Evolutionary conservation across 1,140 invertebrate species (phyloP).

Genomic region (Sycophila sp.): DNA sequence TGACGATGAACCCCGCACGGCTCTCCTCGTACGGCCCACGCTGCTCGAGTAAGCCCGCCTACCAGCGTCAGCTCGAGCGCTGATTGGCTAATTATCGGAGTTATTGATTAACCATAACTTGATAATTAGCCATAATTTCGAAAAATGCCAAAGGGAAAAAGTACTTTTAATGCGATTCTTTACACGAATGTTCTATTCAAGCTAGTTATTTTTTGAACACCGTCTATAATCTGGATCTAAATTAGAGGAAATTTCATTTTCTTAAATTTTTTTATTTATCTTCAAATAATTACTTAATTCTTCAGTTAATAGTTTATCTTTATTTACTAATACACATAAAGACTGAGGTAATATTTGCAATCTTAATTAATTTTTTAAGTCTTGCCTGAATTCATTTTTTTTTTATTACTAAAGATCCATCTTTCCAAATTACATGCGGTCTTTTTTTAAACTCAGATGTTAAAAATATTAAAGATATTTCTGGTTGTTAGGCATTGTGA

Average conservation of each 20-base stretch:
- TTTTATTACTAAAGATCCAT: neutral
- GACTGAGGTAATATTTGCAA: neutral
- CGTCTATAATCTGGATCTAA: neutral
- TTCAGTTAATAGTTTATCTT: neutral
- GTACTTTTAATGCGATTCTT: too few relatives aligned
- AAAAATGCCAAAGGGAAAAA: too few relatives aligned
- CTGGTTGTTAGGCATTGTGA: neutral
- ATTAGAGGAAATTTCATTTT: neutral
- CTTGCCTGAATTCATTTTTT: neutral
- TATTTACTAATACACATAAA: neutral
- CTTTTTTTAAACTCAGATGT: neutral
- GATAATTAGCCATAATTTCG: too few relatives aligned
- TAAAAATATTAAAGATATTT: neutral
- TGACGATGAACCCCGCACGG: too few relatives aligned
- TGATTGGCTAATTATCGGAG: too few relatives aligned
- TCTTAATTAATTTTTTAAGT: neutral
- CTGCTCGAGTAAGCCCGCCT: too few relatives aligned
- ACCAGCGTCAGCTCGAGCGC: too few relatives aligned
- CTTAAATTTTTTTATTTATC: neutral
- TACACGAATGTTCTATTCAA: too few relatives aligned
- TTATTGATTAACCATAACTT: too few relatives aligned
- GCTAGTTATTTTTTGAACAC: neutral
- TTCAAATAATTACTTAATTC: neutral
- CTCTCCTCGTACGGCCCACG: too few relatives aligned
- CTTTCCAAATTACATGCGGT: neutral